phyloP scores from a whole-genome alignment of 2,888 invertebrate genomes.

The Mythimna vitellina region DNA sequence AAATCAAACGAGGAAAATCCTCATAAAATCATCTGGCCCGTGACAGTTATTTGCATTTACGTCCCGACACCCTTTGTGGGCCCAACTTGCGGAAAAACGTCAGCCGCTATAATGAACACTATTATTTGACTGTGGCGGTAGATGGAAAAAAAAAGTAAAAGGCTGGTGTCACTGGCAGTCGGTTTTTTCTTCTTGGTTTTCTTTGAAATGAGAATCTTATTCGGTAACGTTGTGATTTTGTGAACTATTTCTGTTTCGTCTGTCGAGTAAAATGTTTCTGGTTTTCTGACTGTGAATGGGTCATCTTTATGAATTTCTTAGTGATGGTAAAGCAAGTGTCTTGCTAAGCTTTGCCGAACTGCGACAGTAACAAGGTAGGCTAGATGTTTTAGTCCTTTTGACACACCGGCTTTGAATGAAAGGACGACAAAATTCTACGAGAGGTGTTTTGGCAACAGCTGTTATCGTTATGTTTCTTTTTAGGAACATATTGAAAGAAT shows the following conservation, averaged over 20 bases:
- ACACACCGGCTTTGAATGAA: neutral
- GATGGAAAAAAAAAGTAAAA: slow-evolving; percentile 45
- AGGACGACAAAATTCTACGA: neutral
- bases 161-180: slow-evolving; percentile 44
- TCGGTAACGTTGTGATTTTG: slow-evolving; percentile 40
- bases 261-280: slow-evolving; percentile 39
- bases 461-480: neutral
- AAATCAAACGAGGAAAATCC: slow-evolving; percentile 48
- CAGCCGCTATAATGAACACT: slow-evolving; percentile 60
- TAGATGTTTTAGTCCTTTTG: neutral
- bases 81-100: slow-evolving; percentile 59
- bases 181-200: slow-evolving; percentile 38
- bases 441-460: neutral
- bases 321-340: neutral
- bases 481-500: neutral
- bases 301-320: neutral
- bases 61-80: slow-evolving; percentile 50
- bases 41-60: slow-evolving; percentile 62
- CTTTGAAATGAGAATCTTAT: slow-evolving; percentile 54
- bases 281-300: slow-evolving; percentile 9
- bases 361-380: neutral
- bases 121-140: slow-evolving; percentile 56
- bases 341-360: neutral
- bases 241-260: slow-evolving; percentile 31
- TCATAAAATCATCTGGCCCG: slow-evolving; percentile 48